phyloP scores from a whole-genome alignment of 2,797 vertebrate species.

The Sebastes umbrosus region DNA sequence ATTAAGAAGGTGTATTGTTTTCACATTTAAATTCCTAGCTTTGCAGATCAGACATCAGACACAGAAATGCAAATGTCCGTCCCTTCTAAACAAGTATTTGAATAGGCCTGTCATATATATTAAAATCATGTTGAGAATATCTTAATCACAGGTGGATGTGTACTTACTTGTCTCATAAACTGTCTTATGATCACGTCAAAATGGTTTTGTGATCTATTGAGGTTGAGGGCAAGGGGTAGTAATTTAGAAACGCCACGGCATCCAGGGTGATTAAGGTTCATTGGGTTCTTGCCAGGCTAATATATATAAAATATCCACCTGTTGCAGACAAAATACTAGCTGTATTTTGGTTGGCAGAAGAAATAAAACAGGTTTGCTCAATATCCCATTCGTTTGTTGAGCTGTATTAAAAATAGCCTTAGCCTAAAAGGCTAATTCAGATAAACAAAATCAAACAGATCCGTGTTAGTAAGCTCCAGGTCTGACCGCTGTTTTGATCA shows the following conservation, averaged over 20 bases:
- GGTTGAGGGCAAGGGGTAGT: neutral
- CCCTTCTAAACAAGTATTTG: no score
- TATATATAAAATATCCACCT: neutral
- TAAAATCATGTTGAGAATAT: neutral
- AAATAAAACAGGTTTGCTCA: neutral
- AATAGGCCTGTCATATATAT: neutral
- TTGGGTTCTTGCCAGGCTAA: neutral
- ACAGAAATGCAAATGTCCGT: no score
- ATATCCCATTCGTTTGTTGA: neutral
- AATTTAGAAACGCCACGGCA: neutral
- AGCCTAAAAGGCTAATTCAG: neutral
- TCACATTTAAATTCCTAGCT: no score
- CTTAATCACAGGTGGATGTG: neutral
- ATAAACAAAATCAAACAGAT: conserved; percentile 14
- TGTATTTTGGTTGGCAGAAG: neutral
- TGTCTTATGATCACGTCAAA: neutral
- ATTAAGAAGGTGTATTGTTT: no score
- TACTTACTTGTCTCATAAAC: neutral
- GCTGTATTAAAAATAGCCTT: neutral
- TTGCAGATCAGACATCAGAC: no score
- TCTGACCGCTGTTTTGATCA: conserved; percentile 33
- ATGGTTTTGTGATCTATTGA: neutral
- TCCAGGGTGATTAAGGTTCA: neutral
- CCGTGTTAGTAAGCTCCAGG: neutral
- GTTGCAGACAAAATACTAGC: neutral